phyloP scores from a whole-genome alignment of 2,797 vertebrate species.

The Cynopterus sphinx region DNA sequence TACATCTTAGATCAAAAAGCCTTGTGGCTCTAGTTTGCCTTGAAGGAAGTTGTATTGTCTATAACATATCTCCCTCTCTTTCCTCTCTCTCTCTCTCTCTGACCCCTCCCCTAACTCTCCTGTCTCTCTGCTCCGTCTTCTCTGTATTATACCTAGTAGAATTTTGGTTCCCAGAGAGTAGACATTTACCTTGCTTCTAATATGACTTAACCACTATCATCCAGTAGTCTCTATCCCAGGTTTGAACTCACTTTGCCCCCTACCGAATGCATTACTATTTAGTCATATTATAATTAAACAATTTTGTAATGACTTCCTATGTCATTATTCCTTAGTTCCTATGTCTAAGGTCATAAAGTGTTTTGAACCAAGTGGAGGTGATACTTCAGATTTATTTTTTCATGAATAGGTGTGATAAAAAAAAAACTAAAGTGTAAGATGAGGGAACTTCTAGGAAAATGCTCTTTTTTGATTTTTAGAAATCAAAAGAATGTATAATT shows the following conservation, averaged over 20 bases:
- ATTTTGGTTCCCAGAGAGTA: neutral
- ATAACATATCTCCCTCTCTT: neutral
- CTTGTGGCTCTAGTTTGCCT: neutral
- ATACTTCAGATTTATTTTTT: neutral
- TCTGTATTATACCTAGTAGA: neutral
- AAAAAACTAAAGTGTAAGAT: neutral
- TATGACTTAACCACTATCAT: neutral
- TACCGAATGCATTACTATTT: neutral
- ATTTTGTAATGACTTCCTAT: neutral
- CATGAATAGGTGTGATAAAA: neutral
- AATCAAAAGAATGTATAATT: neutral
- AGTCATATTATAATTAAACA: neutral
- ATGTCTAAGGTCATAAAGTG: neutral
- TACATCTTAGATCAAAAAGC: neutral
- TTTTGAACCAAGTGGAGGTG: neutral
- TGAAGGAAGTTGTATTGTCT: neutral
- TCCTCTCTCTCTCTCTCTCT: neutral
- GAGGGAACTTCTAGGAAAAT: neutral
- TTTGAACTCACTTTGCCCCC: neutral
- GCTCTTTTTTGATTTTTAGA: constrained; percentile 31
- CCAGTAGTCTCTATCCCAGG: neutral
- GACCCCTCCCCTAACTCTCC: too few relatives aligned
- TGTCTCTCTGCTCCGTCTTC: neutral
- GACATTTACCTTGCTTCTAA: neutral
- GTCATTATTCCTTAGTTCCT: neutral